Evolutionary conservation across 2,888 invertebrate genomes (phyloP), one percentile per base, ranked within the genome.

Genomic region (Himalopsyche kuldschensis): DNA sequence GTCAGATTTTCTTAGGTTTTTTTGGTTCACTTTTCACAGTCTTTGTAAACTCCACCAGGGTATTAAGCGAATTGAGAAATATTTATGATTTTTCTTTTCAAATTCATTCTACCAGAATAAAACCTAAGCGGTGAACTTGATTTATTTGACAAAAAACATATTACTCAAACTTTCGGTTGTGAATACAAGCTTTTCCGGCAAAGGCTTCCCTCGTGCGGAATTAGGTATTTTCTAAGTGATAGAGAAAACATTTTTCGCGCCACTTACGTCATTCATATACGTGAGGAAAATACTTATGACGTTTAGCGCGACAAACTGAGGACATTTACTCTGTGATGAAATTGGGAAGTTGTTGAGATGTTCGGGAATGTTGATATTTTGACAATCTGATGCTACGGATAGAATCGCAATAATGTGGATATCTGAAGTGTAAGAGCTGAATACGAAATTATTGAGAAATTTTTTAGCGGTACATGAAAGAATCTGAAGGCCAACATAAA

Each of bases 151-250:
- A 55, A 55, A 55, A 55, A 55, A 24, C 55, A 55, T 55, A 55
- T 55, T 55, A 55, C 55, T 55, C 55, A 55, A 55, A 55, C 55
- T 55, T 55, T 20, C n/a, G 55, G 55, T 55, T 55, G 55, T 55
- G 55, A 55, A 55, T 55, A 78, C 35, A 78, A 78, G 78, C 78
- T n/a, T 55, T 20, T 20, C 24, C 55, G 55, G 55, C 55, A n/a
- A 55, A 24, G 55, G 20, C 55, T 55, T 24, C 24, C 31, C 79
- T 79, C 48, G 46, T 48, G 48, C 79, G 76, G 84, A 75, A 84
- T 84, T 84, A 84, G 82, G 81, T 75, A 84, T 82, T 84, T 79
- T 77, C 81, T 75, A 82, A 79, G 79, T 84, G 84, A 84, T 80
- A 82, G 75, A 84, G 81, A 82, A 81, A 82, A 80, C 78, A 82